A percentile compares a stretch with the other conserved stretches of the same genome.
Conservation (phyloP, 1,140 invertebrate genomes). For the Scaptomyza hsui region DNA sequence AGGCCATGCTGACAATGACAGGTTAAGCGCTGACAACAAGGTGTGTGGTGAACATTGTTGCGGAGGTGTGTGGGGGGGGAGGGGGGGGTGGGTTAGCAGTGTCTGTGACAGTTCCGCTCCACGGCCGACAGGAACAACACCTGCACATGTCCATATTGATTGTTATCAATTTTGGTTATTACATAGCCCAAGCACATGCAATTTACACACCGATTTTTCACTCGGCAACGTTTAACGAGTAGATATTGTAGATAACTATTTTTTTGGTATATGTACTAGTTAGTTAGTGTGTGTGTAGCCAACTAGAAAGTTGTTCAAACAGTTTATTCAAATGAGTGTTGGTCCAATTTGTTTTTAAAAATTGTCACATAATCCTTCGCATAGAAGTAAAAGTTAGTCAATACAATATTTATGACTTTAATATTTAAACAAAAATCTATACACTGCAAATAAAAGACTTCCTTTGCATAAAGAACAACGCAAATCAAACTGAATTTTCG, state of each 20-base stretch:
- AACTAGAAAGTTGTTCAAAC: background rate
- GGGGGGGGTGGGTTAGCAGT: too few relatives aligned
- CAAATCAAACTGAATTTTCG: conserved; percentile 1
- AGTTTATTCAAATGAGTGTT: background rate
- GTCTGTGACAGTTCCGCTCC: conserved; percentile 28
- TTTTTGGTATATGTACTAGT: background rate
- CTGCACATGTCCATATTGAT: conserved; percentile 75
- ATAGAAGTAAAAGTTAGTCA: background rate
- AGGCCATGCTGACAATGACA: conserved; percentile 70
- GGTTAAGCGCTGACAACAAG: conserved; percentile 65
- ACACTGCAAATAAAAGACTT: background rate
- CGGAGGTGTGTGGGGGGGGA: too few relatives aligned
- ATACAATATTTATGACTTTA: conserved; percentile 1
- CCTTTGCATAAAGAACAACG: background rate
- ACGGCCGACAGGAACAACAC: conserved; percentile 41
- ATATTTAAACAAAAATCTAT: conserved; percentile 1
- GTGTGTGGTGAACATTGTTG: conserved; percentile 25
- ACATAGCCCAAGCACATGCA: conserved; percentile 68
- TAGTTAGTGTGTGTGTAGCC: background rate
- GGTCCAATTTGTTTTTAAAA: background rate
- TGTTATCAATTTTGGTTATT: conserved; percentile 81
- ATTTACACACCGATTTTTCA: conserved; percentile 76
- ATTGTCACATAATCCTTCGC: background rate
- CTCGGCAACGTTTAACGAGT: conserved; percentile 48
- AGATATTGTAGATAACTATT: conserved; percentile 10